Percentiles rank a stretch among this genome's conserved stretches.
Conservation (phyloP, 2,113 vertebrate species). For the Anoplopoma fimbria region DNA sequence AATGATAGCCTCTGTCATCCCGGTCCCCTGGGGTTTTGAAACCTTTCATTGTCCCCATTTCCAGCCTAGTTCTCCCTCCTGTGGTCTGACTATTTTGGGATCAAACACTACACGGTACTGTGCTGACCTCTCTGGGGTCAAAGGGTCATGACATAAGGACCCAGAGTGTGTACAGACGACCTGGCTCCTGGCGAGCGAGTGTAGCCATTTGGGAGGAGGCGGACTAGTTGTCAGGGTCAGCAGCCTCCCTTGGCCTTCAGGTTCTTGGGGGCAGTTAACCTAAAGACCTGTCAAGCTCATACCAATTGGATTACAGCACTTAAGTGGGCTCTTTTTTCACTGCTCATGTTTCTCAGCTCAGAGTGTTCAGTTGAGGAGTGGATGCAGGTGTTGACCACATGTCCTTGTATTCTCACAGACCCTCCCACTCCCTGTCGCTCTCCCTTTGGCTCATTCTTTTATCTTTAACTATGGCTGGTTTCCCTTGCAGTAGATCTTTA, state of each 20-base stretch:
- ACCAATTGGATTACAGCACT: slow-evolving; percentile 56
- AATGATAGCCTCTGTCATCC: slow-evolving; percentile 47
- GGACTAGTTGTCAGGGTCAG: slow-evolving; percentile 44
- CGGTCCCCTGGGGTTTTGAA: slow-evolving; percentile 58
- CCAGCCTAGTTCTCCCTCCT: slow-evolving; percentile 57
- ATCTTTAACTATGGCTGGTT: slow-evolving; percentile 35
- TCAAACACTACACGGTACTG: slow-evolving; percentile 73
- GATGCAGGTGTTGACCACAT: slow-evolving; percentile 81
- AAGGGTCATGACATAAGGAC: slow-evolving; percentile 50
- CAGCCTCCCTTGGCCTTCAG: slow-evolving; percentile 37
- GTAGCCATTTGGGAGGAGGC: slow-evolving; percentile 59
- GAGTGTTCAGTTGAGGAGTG: slow-evolving; percentile 59
- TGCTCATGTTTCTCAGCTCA: slow-evolving; percentile 60
- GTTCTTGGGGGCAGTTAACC: slow-evolving; percentile 55
- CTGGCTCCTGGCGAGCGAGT: slow-evolving; percentile 65
- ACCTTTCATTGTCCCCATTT: slow-evolving; percentile 60
- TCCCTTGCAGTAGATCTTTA: slow-evolving; percentile 27
- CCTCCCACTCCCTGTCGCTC: slow-evolving; percentile 18
- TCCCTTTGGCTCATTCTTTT: slow-evolving; percentile 36
- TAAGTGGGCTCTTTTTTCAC: slow-evolving; percentile 41
- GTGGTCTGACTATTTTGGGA: slow-evolving; percentile 67
- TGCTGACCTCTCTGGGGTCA: slow-evolving; percentile 60
- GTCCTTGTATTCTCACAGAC: slow-evolving; percentile 47
- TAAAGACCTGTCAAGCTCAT: slow-evolving; percentile 51
- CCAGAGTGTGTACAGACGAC: slow-evolving; percentile 62